A percentile compares a stretch with the other conserved stretches of the same genome.
phyloP scores from a whole-genome alignment of 2,113 vertebrate species.

The Colius striatus region DNA sequence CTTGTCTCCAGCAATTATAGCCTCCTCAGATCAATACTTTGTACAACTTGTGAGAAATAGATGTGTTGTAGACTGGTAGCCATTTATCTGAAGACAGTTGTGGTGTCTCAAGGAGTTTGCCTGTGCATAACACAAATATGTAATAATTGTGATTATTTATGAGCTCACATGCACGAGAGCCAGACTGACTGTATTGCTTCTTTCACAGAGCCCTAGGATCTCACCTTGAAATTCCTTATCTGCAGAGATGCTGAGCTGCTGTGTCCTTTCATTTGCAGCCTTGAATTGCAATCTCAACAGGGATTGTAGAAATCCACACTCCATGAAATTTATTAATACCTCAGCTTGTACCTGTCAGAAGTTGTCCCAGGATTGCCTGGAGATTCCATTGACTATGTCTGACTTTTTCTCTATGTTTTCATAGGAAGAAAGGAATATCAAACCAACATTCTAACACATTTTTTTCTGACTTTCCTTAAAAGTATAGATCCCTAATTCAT shows the following conservation, averaged over 20 bases:
- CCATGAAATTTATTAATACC: constrained; percentile 33
- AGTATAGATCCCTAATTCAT: constrained; percentile 16
- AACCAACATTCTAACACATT: neutral
- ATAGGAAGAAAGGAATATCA: neutral
- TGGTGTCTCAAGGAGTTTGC: neutral
- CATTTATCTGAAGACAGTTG: neutral
- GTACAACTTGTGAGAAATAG: neutral
- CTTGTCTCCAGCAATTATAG: neutral
- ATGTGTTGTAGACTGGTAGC: neutral
- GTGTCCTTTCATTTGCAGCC: neutral
- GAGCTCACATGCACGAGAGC: neutral
- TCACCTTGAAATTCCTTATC: constrained; percentile 10
- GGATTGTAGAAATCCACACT: neutral
- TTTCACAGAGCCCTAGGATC: neutral
- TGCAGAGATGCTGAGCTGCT: neutral
- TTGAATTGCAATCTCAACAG: neutral
- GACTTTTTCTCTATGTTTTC: constrained; percentile 11
- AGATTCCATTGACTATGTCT: neutral
- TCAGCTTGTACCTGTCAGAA: constrained; percentile 8
- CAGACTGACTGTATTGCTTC: neutral
- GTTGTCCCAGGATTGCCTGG: neutral
- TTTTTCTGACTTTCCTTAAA: constrained; percentile 34
- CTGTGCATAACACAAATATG: neutral
- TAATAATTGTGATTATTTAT: neutral
- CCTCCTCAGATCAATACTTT: neutral